Percentiles rank a stretch among this genome's conserved stretches.
These are phyloP conservation scores for Heterotis niloticus DNA, from an alignment of 2,113 vertebrate species.

Conservation along the genomic window DNA sequence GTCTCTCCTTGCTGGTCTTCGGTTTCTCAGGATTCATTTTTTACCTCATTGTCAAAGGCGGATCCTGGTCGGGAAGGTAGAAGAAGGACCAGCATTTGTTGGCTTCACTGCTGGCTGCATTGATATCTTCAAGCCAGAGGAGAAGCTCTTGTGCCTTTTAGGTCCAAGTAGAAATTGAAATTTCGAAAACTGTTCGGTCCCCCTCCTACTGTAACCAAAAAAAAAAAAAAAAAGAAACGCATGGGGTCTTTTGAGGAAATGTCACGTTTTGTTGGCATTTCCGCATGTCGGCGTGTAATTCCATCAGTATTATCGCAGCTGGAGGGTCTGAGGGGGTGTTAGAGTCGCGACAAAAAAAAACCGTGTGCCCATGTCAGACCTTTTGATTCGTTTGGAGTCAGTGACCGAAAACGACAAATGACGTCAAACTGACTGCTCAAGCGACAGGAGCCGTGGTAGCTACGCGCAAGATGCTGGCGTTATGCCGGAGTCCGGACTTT, in stretches of 20 bases:
- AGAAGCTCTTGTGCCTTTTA: neutral
- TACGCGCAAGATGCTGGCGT: slow-evolving; percentile 20
- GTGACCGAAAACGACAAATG: slow-evolving; percentile 50
- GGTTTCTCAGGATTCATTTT: neutral
- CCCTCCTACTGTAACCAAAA: too few species aligned
- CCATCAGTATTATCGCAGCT: too few species aligned
- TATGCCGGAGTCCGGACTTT: slow-evolving; percentile 19
- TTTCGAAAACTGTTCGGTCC: too few species aligned
- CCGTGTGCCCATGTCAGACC: neutral
- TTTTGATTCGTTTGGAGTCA: slow-evolving; percentile 32
- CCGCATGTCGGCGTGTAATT: too few species aligned
- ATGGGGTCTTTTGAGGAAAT: too few species aligned
- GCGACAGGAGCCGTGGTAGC: slow-evolving; percentile 27
- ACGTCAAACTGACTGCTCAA: slow-evolving; percentile 53
- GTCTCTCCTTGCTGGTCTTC: slow-evolving; percentile 3
- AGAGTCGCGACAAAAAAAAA: neutral
- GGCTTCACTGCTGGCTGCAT: neutral
- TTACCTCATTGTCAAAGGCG: slow-evolving; percentile 13
- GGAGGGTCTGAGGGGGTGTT: neutral
- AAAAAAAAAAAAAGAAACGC: too few species aligned
- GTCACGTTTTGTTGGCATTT: too few species aligned
- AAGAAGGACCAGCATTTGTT: neutral
- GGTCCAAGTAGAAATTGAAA: too few species aligned
- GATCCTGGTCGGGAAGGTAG: neutral
- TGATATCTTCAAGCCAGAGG: neutral